These are phyloP conservation scores for Drosophila pseudotakahashii DNA, from an alignment of 2,888 invertebrate species.

Conservation along the genomic window DNA sequence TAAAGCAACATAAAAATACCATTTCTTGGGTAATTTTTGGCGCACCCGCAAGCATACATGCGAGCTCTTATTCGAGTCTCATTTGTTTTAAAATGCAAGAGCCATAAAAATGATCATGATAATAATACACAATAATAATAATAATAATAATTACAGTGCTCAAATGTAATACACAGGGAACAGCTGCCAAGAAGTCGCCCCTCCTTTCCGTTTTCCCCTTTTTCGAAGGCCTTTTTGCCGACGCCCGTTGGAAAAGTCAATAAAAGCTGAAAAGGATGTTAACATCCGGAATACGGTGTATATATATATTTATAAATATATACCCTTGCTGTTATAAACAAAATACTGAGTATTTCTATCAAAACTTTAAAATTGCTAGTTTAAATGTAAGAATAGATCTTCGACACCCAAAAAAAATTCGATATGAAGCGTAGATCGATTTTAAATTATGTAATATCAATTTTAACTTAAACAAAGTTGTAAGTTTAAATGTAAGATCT, in stretches of 20 bases:
- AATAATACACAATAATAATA: constrained; percentile 72
- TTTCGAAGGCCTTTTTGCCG: neutral
- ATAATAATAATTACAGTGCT: constrained; percentile 54
- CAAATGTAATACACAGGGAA: constrained; percentile 32
- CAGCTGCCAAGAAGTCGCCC: constrained; percentile 30
- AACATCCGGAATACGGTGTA: too few relatives aligned
- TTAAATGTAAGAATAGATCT: too few relatives aligned
- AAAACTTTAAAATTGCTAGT: too few relatives aligned
- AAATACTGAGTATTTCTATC: too few relatives aligned
- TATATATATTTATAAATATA: too few relatives aligned
- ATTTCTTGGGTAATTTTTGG: constrained; percentile 64
- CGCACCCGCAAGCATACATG: constrained; percentile 8
- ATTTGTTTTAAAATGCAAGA: constrained; percentile 77
- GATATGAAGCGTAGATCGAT: too few relatives aligned
- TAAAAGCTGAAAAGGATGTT: constrained; percentile 21
- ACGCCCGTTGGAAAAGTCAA: constrained; percentile 48
- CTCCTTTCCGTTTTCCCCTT: neutral
- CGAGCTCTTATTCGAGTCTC: constrained; percentile 21
- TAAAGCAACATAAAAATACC: constrained; percentile 61
- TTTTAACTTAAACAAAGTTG: too few relatives aligned
- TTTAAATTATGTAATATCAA: too few relatives aligned
- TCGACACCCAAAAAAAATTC: too few relatives aligned
- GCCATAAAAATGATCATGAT: constrained; percentile 74
- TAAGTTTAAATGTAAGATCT: too few relatives aligned
- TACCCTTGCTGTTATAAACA: neutral